Evolutionary conservation across 2,113 vertebrate species (phyloP).

Genomic region (human (Homo sapiens)): DNA sequence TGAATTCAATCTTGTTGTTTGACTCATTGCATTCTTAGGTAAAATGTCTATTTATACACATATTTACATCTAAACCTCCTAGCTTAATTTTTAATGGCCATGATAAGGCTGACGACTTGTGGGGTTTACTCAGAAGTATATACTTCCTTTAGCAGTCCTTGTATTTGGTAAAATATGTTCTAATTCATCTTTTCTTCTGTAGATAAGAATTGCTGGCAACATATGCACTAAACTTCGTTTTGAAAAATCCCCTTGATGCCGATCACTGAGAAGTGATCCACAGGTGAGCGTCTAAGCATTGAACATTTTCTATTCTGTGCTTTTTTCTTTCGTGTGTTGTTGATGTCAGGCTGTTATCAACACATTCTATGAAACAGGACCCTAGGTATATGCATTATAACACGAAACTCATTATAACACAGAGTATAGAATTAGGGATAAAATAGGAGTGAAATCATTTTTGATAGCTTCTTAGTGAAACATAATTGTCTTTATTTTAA

Average conservation of each 20-base stretch:
- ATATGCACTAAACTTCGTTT: conserved; percentile 90
- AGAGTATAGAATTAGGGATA: neutral
- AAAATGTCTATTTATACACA: neutral
- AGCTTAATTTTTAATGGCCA: neutral
- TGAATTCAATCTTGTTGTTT: neutral
- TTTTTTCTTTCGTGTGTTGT: neutral
- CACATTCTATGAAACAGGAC: neutral
- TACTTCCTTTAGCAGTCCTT: neutral
- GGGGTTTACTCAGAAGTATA: neutral
- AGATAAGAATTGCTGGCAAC: conserved; percentile 91
- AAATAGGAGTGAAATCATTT: neutral
- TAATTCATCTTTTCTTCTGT: conserved; percentile 55
- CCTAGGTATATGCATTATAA: neutral
- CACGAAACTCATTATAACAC: neutral
- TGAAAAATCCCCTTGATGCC: conserved; percentile 90
- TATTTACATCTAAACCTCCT: neutral
- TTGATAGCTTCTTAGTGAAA: neutral
- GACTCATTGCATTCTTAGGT: neutral
- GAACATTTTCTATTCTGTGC: neutral
- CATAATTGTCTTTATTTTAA: neutral
- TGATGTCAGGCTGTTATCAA: neutral
- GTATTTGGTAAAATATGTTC: neutral
- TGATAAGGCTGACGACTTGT: neutral
- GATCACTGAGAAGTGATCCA: conserved; percentile 92
- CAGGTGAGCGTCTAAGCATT: conserved; percentile 84